phyloP scores from a whole-genome alignment of 2,888 invertebrate genomes.

The Cotesia congregata region DNA sequence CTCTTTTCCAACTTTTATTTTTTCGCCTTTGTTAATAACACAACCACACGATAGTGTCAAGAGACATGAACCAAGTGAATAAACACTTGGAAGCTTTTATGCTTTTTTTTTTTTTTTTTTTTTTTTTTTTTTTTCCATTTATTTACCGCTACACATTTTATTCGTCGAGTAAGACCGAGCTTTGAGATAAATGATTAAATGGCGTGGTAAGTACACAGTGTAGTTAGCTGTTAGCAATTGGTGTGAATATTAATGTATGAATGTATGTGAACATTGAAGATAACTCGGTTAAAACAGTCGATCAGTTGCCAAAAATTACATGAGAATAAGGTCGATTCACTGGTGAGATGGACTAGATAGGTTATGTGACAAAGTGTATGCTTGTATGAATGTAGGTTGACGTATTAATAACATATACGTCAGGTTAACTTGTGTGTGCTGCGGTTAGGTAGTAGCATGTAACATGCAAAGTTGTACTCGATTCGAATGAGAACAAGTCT shows the following conservation, averaged over 20 bases:
- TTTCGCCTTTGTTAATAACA: background rate
- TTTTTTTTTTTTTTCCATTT: background rate
- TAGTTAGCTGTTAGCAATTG: too few relatives aligned
- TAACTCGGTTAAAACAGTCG: conserved; percentile 29
- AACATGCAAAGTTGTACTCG: conserved; percentile 20
- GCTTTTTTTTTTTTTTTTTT: background rate
- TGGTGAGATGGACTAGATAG: conserved; percentile 36
- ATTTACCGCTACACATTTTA: background rate
- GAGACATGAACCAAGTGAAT: background rate
- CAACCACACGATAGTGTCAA: background rate
- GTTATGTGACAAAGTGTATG: conserved; percentile 54
- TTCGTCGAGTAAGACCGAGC: background rate
- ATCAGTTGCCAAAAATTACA: conserved; percentile 55
- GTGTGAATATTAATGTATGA: background rate
- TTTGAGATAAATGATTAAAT: background rate
- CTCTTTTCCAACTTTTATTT: background rate
- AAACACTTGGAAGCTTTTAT: background rate
- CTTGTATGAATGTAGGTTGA: conserved; percentile 52
- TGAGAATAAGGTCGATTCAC: conserved; percentile 57
- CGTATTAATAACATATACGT: conserved; percentile 50
- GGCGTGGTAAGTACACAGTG: background rate
- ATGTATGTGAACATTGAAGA: background rate
- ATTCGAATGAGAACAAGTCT: conserved; percentile 30
- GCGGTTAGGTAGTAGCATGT: background rate
- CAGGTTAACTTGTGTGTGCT: conserved; percentile 9